These are phyloP conservation scores for Lindbergichthys nudifrons DNA, from an alignment of 2,797 vertebrate species.

Conservation along the genomic window DNA sequence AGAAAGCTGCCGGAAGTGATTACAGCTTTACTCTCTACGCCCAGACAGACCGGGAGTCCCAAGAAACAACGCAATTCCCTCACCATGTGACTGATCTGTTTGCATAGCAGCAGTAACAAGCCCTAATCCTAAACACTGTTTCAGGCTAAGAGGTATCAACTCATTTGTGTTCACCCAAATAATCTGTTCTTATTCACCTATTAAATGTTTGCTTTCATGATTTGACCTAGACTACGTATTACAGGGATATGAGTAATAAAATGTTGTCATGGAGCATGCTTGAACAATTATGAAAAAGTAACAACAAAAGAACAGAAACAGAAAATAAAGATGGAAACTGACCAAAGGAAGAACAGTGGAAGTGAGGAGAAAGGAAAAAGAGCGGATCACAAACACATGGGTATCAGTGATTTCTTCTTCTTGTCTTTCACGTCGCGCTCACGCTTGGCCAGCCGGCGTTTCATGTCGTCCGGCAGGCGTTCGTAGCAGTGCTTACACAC, in stretches of 20 bases:
- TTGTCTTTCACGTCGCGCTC: conserved; percentile 93
- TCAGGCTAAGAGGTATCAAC: conserved; percentile 30
- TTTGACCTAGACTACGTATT: neutral
- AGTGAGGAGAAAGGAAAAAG: conserved; percentile 72
- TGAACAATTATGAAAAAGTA: conserved; percentile 31
- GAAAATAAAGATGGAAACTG: conserved; percentile 79
- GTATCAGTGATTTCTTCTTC: conserved; percentile 94
- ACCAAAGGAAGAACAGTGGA: conserved; percentile 86
- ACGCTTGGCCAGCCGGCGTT: conserved; percentile 91
- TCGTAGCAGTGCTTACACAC: conserved; percentile 98
- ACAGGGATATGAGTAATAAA: conserved; percentile 3
- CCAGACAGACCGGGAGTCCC: conserved; percentile 58
- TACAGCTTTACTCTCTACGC: conserved; percentile 52
- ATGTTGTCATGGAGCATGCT: neutral
- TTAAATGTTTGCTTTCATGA: conserved; percentile 12
- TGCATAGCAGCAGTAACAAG: conserved; percentile 35
- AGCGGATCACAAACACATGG: conserved; percentile 91
- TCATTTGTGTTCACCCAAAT: conserved; percentile 21
- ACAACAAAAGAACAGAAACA: conserved; percentile 30
- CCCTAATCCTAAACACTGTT: conserved; percentile 42
- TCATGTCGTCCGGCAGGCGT: conserved; percentile 96
- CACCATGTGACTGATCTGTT: conserved; percentile 59
- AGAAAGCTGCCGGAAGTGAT: conserved; percentile 68
- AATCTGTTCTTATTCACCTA: conserved; percentile 9
- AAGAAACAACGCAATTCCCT: conserved; percentile 59